Percentiles rank a stretch among this genome's conserved stretches.
phyloP scores from a whole-genome alignment of 1,140 invertebrate genomes.

The Plectrocnemia conspersa region DNA sequence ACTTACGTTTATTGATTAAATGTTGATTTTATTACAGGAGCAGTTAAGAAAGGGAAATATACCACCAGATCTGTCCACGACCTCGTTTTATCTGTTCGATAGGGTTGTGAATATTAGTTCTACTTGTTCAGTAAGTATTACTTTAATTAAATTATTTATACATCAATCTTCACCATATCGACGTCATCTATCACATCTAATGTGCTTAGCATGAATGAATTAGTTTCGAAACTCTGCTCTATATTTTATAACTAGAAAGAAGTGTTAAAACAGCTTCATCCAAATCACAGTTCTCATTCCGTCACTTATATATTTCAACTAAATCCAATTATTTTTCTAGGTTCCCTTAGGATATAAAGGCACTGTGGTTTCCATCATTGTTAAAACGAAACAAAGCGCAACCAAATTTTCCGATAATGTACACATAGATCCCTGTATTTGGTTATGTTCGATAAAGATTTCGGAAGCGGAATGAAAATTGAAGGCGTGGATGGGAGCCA shows the following conservation, averaged over 20 bases:
- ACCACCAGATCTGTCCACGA: slow-evolving; percentile 29
- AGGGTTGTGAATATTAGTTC: slow-evolving; percentile 74
- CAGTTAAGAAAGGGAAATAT: slow-evolving; percentile 37
- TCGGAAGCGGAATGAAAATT: slow-evolving; percentile 61
- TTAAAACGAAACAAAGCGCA: slow-evolving; percentile 45
- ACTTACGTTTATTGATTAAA: slow-evolving; percentile 34
- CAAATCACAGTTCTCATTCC: too few species aligned
- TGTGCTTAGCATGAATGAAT: too few species aligned
- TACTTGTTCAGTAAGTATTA: slow-evolving; percentile 55
- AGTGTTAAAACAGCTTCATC: too few species aligned
- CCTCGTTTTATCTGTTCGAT: slow-evolving; percentile 73
- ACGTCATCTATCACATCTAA: background rate
- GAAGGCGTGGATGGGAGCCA: slow-evolving; percentile 50
- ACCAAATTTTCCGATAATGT: slow-evolving; percentile 44
- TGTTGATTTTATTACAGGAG: slow-evolving; percentile 41
- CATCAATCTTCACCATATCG: background rate
- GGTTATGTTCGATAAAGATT: slow-evolving; percentile 72
- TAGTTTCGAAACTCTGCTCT: too few species aligned
- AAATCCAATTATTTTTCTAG: slow-evolving; percentile 32
- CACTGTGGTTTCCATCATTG: slow-evolving; percentile 70
- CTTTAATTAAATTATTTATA: too few species aligned
- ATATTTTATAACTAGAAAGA: too few species aligned
- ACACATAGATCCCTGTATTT: slow-evolving; percentile 59
- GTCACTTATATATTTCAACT: too few species aligned
- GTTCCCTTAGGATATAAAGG: slow-evolving; percentile 77